These are phyloP conservation scores for Eubucco bourcierii DNA, from an alignment of 2,113 vertebrate genomes.

Conservation along the genomic window DNA sequence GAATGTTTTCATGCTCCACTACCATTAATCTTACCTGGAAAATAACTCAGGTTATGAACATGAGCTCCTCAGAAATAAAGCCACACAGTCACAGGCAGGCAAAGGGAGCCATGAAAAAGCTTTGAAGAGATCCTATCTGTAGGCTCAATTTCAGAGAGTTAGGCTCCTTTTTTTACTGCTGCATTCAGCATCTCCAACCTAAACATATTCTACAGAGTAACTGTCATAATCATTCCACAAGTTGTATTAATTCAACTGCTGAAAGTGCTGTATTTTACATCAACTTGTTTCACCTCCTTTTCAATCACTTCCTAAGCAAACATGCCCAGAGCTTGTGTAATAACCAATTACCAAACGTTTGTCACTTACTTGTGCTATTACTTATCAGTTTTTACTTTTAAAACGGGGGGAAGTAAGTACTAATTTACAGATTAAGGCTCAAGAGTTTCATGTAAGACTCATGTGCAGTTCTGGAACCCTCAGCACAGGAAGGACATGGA, in stretches of 20 bases:
- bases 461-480: too few relatives aligned
- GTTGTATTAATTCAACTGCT: neutral
- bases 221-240: neutral
- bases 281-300: neutral
- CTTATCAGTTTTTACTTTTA: neutral
- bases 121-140: neutral
- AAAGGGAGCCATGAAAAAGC: neutral
- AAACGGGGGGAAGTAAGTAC: neutral
- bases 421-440: neutral
- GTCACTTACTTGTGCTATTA: neutral
- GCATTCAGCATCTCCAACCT: neutral
- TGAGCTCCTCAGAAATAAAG: neutral
- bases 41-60: neutral
- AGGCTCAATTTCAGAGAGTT: neutral
- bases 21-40: neutral
- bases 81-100: neutral
- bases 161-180: neutral
- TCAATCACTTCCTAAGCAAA: neutral
- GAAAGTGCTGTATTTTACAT: neutral
- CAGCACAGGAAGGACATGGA: too few relatives aligned
- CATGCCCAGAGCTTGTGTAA: neutral
- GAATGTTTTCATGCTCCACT: neutral
- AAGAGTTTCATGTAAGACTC: neutral
- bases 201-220: neutral
- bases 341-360: neutral